Base-by-base conservation (phyloP, 2,888 invertebrate species). In the Leptopterna dolabrata region DNA sequence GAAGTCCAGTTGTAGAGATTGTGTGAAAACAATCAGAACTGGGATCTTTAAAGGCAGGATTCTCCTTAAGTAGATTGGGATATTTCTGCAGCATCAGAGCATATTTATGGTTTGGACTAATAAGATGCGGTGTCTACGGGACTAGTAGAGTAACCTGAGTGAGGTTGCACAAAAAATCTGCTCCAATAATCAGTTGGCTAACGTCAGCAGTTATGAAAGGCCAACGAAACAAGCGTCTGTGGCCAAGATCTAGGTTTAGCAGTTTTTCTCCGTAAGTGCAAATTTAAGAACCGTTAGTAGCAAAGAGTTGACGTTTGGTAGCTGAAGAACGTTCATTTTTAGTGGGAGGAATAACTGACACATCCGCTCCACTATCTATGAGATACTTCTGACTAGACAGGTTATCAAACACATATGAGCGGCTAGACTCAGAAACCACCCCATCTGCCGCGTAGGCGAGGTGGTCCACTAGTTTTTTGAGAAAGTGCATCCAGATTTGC, bases 71-170 rank as follows among this genome's bases (percentile, higher is more conserved):
- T 0, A 80, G 27, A 51, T 80, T 80, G 14, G 80, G 51, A 80
- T 19, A 80, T 1, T 9, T 43, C 24, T 0, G 91, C 91, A 9
- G 90, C 91, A 1, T 90, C 89, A 0, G 92, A 88, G 83, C 16
- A 13, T 76, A 41, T 27, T 82, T 19, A 88, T 0, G 91, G 89
- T 1, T 90, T 89, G 0, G 91, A 90, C 55, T 88, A 0, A 92
- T 91, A 19, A 91, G 91, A 4, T 91, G 92, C n/a, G n/a, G n/a
- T n/a, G n/a, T n/a, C 16, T 19, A 6, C 4, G 6, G 41, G 4
- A 19, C 14, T 16, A 6, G 63, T n/a, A 16, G 36, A n/a, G n/a
- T n/a, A 24, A 55, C 27, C 45, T 51, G 55, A 27, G 6, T 71
- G 29, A 43, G 36, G n/a, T n/a, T n/a, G n/a, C n/a, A n/a, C 1